Conservation (phyloP, 2,113 vertebrate genomes). For the Siniperca chuatsi region DNA sequence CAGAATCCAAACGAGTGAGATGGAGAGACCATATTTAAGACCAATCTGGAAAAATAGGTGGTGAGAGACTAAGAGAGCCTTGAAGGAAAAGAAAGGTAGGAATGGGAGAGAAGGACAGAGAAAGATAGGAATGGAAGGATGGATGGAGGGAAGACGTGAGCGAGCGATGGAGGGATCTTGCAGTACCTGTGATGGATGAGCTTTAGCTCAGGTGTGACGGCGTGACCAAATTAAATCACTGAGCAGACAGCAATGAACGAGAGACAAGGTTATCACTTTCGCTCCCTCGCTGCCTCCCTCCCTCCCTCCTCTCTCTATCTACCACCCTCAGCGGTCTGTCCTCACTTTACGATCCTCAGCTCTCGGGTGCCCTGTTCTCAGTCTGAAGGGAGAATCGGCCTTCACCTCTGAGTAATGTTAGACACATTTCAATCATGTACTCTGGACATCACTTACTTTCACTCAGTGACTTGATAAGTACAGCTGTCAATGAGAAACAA, state of each 20-base stretch:
- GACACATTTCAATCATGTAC: conserved; percentile 59
- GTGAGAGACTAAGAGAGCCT: conserved; percentile 23
- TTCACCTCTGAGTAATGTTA: conserved; percentile 34
- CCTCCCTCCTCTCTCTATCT: conserved; percentile 32
- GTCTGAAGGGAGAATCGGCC: conserved; percentile 32
- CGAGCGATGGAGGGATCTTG: conserved; percentile 40
- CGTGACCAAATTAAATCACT: conserved; percentile 79
- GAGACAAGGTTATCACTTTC: conserved; percentile 80
- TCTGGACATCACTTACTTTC: conserved; percentile 29
- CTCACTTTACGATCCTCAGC: conserved; percentile 48
- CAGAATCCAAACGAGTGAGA: neutral
- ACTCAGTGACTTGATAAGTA: conserved; percentile 21
- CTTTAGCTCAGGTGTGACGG: conserved; percentile 79
- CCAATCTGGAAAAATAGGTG: conserved; percentile 26
- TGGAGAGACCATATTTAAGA: conserved; percentile 21
- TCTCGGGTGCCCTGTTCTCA: conserved; percentile 8
- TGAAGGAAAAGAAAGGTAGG: conserved; percentile 20
- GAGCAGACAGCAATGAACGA: conserved; percentile 79
- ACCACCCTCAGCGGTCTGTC: conserved; percentile 48
- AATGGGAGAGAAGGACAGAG: neutral
- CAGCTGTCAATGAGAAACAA: conserved; percentile 7
- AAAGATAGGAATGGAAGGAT: conserved; percentile 22
- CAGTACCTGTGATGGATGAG: conserved; percentile 79
- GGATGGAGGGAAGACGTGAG: conserved; percentile 24
- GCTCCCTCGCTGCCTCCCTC: conserved; percentile 17